Evolutionary conservation across 2,888 invertebrate species (phyloP).

Genomic region (Scaptomyza parva): DNA sequence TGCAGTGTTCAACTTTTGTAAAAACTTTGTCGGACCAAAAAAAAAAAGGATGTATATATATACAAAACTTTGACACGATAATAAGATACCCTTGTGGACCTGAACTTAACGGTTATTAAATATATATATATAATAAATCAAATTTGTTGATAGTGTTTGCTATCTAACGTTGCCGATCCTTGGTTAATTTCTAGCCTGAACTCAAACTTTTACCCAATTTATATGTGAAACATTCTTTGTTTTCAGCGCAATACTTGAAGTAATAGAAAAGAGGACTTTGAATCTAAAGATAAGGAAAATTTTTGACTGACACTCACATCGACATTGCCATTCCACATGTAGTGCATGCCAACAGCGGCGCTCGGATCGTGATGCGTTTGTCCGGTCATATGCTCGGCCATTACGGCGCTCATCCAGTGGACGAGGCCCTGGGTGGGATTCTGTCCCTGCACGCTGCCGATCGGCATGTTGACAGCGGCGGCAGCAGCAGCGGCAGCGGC

Average conservation of each 20-base stretch:
- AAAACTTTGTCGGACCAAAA: conserved; percentile 24
- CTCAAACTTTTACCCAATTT: no score
- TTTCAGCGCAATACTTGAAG: no score
- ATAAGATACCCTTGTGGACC: neutral
- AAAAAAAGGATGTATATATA: neutral
- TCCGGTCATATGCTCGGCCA: conserved; percentile 96
- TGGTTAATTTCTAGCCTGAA: no score
- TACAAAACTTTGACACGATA: neutral
- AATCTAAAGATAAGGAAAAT: no score
- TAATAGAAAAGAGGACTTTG: no score
- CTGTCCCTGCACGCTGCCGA: conserved; percentile 86
- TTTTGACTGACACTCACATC: conserved; percentile 81
- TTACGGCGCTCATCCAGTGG: conserved; percentile 97
- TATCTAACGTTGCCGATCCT: no score
- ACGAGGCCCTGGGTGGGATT: conserved; percentile 92
- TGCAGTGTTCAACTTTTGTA: conserved; percentile 54
- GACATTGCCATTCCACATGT: conserved; percentile 85
- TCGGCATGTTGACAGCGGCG: conserved; percentile 82
- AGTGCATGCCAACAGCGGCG: conserved; percentile 85
- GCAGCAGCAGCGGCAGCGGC: conserved; percentile 64
- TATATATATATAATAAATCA: neutral
- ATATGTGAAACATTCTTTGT: no score
- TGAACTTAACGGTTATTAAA: neutral
- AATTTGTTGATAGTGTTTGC: no score
- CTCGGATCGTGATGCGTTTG: conserved; percentile 89